A percentile compares a stretch with the other conserved stretches of the same genome.
phyloP scores from a whole-genome alignment of 2,113 vertebrate species.

The Sinocyclocheilus rhinocerous region DNA sequence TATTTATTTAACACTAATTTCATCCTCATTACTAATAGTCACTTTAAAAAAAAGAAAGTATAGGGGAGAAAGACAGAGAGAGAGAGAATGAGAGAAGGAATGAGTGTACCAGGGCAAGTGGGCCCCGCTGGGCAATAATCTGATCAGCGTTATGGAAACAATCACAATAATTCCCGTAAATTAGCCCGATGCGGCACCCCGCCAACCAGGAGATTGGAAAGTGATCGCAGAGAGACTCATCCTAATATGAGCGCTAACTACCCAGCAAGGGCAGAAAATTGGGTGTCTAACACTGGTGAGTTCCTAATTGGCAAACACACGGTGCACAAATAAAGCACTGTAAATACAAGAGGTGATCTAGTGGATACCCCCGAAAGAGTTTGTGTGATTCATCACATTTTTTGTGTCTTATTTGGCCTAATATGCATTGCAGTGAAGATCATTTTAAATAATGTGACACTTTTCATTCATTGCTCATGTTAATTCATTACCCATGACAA shows the following conservation, averaged over 20 bases:
- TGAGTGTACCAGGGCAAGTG: constrained; percentile 66
- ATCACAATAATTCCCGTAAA: constrained; percentile 78
- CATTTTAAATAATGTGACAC: constrained; percentile 57
- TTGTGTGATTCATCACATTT: constrained; percentile 36
- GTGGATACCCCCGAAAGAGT: constrained; percentile 38
- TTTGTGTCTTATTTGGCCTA: constrained; percentile 47
- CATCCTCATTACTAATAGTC: constrained; percentile 12
- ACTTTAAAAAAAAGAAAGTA: constrained; percentile 4
- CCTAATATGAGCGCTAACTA: constrained; percentile 75
- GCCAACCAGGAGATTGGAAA: constrained; percentile 73
- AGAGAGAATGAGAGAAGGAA: constrained; percentile 49
- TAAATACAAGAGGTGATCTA: constrained; percentile 63
- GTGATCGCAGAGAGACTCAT: constrained; percentile 67
- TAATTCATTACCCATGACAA: constrained; percentile 40
- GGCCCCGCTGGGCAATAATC: constrained; percentile 78
- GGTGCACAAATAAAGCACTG: constrained; percentile 70
- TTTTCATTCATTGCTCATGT: constrained; percentile 56
- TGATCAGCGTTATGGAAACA: constrained; percentile 81
- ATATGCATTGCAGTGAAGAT: constrained; percentile 56
- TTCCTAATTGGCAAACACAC: constrained; percentile 69
- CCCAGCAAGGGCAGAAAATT: constrained; percentile 71
- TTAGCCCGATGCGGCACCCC: constrained; percentile 73
- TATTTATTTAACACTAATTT: neutral
- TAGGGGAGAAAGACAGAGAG: neutral
- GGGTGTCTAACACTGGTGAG: constrained; percentile 75